Percentiles rank a stretch among this genome's conserved stretches.
phyloP scores from a whole-genome alignment of 2,888 invertebrate species.

The Calliopum simillimum region DNA sequence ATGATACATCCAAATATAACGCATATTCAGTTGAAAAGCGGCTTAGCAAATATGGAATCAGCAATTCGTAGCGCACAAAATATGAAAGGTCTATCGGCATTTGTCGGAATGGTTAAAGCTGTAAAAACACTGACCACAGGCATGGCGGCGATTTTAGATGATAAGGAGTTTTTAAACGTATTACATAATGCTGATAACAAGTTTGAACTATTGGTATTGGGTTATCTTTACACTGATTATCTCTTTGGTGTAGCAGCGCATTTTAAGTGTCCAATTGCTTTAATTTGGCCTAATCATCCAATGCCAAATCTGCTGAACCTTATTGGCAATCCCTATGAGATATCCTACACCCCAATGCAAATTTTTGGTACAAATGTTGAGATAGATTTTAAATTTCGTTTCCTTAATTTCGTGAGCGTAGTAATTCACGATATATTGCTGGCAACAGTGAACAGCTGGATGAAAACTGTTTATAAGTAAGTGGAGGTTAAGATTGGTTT shows the following conservation, averaged over 20 bases:
- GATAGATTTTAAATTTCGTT: constrained; percentile 45
- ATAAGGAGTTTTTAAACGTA: constrained; percentile 45
- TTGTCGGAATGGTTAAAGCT: background rate
- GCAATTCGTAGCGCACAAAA: constrained; percentile 10
- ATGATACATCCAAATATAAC: constrained; percentile 32
- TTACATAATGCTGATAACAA: constrained; percentile 45
- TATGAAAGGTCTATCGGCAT: background rate
- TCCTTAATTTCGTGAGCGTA: too few species aligned
- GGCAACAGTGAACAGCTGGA: background rate
- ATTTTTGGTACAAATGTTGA: constrained; percentile 35
- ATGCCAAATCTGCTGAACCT: constrained; percentile 39
- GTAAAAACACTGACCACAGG: constrained; percentile 5
- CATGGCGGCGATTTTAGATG: constrained; percentile 38
- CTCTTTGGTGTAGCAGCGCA: constrained; percentile 52
- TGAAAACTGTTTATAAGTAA: constrained; percentile 36
- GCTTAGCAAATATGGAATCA: constrained; percentile 4
- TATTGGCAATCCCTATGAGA: constrained; percentile 49
- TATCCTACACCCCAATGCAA: constrained; percentile 41
- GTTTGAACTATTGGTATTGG: constrained; percentile 53
- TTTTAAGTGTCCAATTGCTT: constrained; percentile 51
- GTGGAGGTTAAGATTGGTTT: too few species aligned
- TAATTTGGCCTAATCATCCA: constrained; percentile 46
- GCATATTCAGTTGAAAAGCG: constrained; percentile 40
- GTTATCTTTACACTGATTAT: constrained; percentile 50
- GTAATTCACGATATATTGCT: background rate